Evolutionary conservation across 1,140 invertebrate species (phyloP), one percentile per base, ranked within the genome.

Genomic region (Zelostemma sp.): DNA sequence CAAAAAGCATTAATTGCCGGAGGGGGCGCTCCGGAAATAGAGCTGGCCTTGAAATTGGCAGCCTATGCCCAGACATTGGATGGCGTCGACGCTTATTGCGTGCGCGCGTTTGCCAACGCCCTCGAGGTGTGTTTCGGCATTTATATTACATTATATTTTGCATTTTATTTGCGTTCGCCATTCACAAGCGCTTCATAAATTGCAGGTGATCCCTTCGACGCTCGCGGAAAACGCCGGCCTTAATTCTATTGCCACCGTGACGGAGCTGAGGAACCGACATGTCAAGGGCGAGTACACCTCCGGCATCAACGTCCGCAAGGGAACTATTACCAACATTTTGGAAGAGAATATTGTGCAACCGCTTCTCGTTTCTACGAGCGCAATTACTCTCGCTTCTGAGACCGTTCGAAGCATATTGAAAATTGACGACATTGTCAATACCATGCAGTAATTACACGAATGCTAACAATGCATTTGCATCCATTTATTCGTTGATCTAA

Each of bases 161-260:
- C 0, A 1, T 67, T 48, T 58, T n/a, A 38, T 45, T 9, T 31
- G 1, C 6, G 11, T 28, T 28, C 12, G 6, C 18, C 1, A 25
- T 31, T 15, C 15, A 33, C 12, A 31, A 0, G 15, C 21, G 15
- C 15, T 18, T 35, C 1, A 8, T 12, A 31, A 41, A 46, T 68
- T 70, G 0, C 15, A 84, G 82, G 71, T 85, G 1, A 95, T 99
- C 79, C 98, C 98, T 1, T 97, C 93, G 48, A 99, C 98, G 1
- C 87, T 99, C 50, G 96, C 98, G n/a, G 98, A 99, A 87, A 99
- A 99, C 85, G 97, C 98, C 17, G 98, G 98, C n/a, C 87, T 99
- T 1, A 99, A 98, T 86, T 93, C 98, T 0, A 99, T 99, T 80
- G 88, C 93, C 46, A 99, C 97, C 0, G 97, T 99, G 0, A 99